phyloP scores from a whole-genome alignment of 1,140 invertebrate species.

The Eueides isabella region DNA sequence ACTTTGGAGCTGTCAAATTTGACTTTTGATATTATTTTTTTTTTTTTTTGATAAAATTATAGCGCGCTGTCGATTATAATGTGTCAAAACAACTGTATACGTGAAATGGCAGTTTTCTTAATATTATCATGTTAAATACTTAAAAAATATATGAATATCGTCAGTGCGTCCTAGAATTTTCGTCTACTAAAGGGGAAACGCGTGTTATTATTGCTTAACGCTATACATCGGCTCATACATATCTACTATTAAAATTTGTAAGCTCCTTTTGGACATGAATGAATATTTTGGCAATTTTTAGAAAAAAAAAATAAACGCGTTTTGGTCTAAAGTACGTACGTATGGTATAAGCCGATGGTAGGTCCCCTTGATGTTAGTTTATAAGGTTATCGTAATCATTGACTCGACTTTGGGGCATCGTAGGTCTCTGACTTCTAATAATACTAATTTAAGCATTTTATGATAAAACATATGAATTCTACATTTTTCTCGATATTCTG shows the following conservation, averaged over 20 bases:
- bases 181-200: neutral
- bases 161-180: neutral
- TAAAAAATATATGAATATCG: neutral
- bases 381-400: neutral
- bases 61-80: neutral
- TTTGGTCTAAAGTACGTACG: neutral
- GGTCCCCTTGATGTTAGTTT: neutral
- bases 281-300: neutral
- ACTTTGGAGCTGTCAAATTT: neutral
- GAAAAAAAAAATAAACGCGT: neutral
- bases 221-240: neutral
- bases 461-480: neutral
- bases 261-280: neutral
- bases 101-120: neutral
- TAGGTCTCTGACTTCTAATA: neutral
- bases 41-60: too few relatives aligned
- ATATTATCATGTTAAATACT: neutral
- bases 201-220: conserved; percentile 5
- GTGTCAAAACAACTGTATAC: neutral
- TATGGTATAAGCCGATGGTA: neutral
- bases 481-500: neutral
- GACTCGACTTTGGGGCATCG: neutral
- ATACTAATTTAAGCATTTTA: neutral
- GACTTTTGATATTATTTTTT: neutral
- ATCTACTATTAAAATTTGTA: neutral